Percentiles rank a stretch among this genome's conserved stretches.
Conservation (phyloP, 2,797 vertebrate species). For the Cephalopachus bancanus region DNA sequence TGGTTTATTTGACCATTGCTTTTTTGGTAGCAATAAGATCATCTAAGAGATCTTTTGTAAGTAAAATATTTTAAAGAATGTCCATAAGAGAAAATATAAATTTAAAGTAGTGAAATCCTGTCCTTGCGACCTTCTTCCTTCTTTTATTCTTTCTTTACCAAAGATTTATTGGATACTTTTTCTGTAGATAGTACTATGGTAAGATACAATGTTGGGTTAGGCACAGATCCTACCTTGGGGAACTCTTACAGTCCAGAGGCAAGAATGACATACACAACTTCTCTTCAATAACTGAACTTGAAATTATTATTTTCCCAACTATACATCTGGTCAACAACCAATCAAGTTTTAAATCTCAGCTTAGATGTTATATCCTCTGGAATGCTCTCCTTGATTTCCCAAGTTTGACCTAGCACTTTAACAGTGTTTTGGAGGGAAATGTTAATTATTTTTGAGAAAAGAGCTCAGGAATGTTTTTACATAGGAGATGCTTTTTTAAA, state of each 20-base stretch:
- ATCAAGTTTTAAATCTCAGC: neutral
- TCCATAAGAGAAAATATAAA: neutral
- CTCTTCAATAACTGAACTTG: neutral
- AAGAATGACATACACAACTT: neutral
- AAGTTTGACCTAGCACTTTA: neutral
- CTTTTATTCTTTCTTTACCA: neutral
- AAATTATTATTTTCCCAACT: neutral
- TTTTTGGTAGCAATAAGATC: conserved; percentile 35
- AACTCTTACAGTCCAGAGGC: neutral
- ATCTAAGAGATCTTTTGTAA: neutral
- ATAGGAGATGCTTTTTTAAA: neutral
- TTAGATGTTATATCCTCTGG: neutral
- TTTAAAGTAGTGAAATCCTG: conserved; percentile 5
- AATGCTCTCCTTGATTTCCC: conserved; percentile 40
- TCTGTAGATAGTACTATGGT: neutral
- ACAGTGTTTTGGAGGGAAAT: neutral
- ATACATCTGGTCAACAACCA: neutral
- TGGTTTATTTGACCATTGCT: conserved; percentile 60
- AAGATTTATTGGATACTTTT: neutral
- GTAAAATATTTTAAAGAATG: conserved; percentile 37
- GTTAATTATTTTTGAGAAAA: conserved; percentile 43
- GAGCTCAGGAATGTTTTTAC: neutral
- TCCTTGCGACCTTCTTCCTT: neutral
- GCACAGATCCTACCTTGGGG: neutral
- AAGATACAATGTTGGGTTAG: neutral